Evolutionary conservation across 2,113 vertebrate species (phyloP).

Genomic region (Engraulis encrasicolus): DNA sequence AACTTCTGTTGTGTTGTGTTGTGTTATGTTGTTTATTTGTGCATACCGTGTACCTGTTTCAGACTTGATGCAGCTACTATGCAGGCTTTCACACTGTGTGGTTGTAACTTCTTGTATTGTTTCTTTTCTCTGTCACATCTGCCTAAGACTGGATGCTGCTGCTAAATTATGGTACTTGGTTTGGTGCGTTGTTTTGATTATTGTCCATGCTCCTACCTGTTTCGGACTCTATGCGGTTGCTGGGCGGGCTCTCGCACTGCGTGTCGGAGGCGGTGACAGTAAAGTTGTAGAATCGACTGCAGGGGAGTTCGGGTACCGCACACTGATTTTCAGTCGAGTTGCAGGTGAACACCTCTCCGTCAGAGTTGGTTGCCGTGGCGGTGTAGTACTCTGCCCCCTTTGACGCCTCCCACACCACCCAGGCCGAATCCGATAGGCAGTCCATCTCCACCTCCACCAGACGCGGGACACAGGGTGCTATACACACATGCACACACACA

Average conservation of each 20-base stretch:
- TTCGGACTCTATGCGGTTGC: constrained; percentile 60
- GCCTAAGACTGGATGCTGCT: too few relatives aligned
- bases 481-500: background rate
- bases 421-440: constrained; percentile 71
- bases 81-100: too few relatives aligned
- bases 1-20: too few relatives aligned
- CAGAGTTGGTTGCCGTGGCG: constrained; percentile 45
- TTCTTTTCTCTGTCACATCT: too few relatives aligned
- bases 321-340: constrained; percentile 60
- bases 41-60: too few relatives aligned
- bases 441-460: constrained; percentile 68
- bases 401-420: constrained; percentile 63
- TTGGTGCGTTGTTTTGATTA: too few relatives aligned
- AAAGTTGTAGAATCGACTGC: constrained; percentile 70
- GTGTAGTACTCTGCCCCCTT: constrained; percentile 61
- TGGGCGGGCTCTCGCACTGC: constrained; percentile 66
- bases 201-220: constrained; percentile 58
- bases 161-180: too few relatives aligned
- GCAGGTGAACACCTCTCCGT: constrained; percentile 56
- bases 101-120: too few relatives aligned
- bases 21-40: too few relatives aligned
- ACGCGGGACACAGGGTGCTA: constrained; percentile 66
- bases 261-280: constrained; percentile 60
- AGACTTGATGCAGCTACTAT: too few relatives aligned
- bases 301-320: constrained; percentile 60